Percentiles rank a stretch among this genome's conserved stretches.
phyloP scores from a whole-genome alignment of 64 coral and sea anemone genomes.

The Stichodactyla helianthus region DNA sequence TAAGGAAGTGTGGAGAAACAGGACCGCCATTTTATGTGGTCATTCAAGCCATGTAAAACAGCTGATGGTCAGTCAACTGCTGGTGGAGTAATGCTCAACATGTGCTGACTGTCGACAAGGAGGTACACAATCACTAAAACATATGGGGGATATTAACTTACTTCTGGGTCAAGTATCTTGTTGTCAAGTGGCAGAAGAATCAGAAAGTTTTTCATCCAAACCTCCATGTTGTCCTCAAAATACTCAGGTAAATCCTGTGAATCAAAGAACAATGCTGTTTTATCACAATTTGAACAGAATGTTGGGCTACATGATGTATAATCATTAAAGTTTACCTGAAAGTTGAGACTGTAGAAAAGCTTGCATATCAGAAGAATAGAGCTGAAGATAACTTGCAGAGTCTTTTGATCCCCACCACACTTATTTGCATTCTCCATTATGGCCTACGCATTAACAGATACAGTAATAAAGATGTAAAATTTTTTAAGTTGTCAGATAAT shows the following conservation, averaged over 20 bases:
- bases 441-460: constrained; percentile 8
- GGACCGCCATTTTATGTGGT: too few relatives aligned
- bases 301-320: too few relatives aligned
- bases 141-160: constrained; percentile 4
- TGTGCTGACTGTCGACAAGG: too few relatives aligned
- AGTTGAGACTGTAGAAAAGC: constrained; percentile 94
- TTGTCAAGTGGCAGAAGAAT: constrained; percentile 78
- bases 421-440: constrained; percentile 88
- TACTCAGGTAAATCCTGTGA: constrained; percentile 81
- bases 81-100: too few relatives aligned
- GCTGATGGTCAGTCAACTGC: too few relatives aligned
- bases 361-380: constrained; percentile 92
- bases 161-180: constrained; percentile 78
- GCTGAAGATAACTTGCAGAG: constrained; percentile 80
- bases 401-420: constrained; percentile 48
- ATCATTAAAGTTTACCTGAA: constrained; percentile 51
- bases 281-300: not conserved
- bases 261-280: not conserved
- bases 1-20: too few relatives aligned
- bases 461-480: too few relatives aligned
- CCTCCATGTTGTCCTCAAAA: constrained; percentile 92
- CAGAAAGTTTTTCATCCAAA: constrained; percentile 96
- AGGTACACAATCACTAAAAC: not conserved
- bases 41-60: too few relatives aligned
- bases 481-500: too few relatives aligned